Conservation (phyloP, 2,888 invertebrate genomes). For the Pammene aurita region DNA sequence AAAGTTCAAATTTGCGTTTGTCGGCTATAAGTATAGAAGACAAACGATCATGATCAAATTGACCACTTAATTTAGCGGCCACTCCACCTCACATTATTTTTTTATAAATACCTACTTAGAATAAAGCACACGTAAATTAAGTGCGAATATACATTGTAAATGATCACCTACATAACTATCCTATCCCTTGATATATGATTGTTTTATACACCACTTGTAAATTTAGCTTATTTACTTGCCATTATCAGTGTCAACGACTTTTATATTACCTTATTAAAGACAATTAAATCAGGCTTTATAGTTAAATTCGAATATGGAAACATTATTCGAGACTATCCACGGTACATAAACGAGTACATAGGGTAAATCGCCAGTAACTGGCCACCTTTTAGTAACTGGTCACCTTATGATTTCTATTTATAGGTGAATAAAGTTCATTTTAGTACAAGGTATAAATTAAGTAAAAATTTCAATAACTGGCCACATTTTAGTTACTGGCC, state of each 20-base stretch:
- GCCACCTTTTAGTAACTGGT: no score
- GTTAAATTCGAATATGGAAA: neutral
- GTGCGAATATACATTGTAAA: conserved; percentile 16
- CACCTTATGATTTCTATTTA: no score
- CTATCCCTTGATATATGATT: conserved; percentile 41
- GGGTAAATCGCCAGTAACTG: no score
- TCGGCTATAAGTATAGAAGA: no score
- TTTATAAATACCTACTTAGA: conserved; percentile 25
- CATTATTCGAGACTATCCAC: conserved; percentile 7
- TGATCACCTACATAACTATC: conserved; percentile 12
- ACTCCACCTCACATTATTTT: neutral
- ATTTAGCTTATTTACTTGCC: neutral
- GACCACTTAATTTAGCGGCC: neutral
- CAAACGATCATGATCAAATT: neutral
- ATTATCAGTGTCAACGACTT: conserved; percentile 9
- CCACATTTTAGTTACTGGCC: no score
- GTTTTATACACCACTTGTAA: conserved; percentile 40
- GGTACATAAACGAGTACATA: no score
- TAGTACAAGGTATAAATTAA: no score
- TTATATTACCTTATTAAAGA: neutral
- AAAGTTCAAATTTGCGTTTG: neutral
- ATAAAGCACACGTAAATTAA: neutral
- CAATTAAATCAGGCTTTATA: no score
- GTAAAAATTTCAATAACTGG: no score
- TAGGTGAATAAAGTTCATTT: no score